Evolutionary conservation across 2,888 invertebrate genomes (phyloP), one percentile per base, ranked within the genome.

Genomic region (Rotaria sp.): DNA sequence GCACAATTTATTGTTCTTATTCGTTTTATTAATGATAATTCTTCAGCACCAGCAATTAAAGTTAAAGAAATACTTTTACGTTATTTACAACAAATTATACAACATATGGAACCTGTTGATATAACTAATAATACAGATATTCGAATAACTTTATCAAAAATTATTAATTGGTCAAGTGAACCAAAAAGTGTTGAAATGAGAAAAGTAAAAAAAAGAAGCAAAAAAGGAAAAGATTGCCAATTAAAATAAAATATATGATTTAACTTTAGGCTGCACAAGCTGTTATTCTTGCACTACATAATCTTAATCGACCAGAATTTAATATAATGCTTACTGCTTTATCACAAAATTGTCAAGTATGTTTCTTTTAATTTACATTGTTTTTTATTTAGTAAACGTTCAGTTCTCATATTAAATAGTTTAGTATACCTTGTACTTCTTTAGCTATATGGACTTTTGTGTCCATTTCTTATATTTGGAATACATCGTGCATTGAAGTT

Each of bases 281-380:
- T 90, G 94, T 92, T 88, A 92, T 97, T 85, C 94, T 96, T 86
- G 94, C 95, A 13, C 92, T 97, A 86, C 97, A 96, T 92, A 95
- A 96, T 92, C 94, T 96, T 88, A 96, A 96, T 91, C 94, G 96
- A 1, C 94, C 95, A 52, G 94, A 96, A 93, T 95, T 96, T 91
- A 95, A 96, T 74, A 93, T 94, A 90, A 92, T 96, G 88, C 88
- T 93, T 85, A 90, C 91, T 75, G 90, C 89, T 74, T 89, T 93
- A 84, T 92, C 92, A 2, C 92, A 92, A 89, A 89, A 90, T 75
- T 88, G 88, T 84, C 89, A 90, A 87, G 89, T 89, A 75, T 26
- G 21, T n/a, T 13, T 57, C 26, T 8, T 8, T 26, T 8, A 15
- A 11, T 48, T 35, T 8, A 48, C 15, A 48, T 15, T 48, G 2